These are phyloP conservation scores for Caenorhabditis inopinata DNA, from an alignment of 1,140 invertebrate species.

Conservation along the genomic window DNA sequence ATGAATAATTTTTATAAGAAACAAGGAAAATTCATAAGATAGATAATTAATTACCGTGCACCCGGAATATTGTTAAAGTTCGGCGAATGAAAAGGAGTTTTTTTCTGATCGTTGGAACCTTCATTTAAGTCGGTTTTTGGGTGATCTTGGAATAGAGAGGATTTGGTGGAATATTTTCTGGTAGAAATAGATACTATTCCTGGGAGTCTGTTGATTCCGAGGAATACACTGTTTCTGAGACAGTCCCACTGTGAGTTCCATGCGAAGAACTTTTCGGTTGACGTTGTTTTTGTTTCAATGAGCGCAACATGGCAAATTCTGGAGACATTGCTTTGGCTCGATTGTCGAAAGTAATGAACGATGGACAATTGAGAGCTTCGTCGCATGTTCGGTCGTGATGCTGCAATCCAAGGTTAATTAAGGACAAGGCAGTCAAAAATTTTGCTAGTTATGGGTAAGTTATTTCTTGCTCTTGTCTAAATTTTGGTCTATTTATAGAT, in stretches of 20 bases:
- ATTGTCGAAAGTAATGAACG: conserved; percentile 50
- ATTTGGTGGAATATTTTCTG: background rate
- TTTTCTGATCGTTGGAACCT: background rate
- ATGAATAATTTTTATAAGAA: background rate
- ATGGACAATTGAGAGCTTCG: conserved; percentile 48
- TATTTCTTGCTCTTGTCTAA: no score
- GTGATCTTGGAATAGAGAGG: background rate
- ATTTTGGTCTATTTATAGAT: no score
- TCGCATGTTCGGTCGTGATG: conserved; percentile 47
- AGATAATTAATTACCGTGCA: conserved; percentile 5
- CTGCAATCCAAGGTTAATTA: background rate
- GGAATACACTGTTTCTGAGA: background rate
- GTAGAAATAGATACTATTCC: background rate
- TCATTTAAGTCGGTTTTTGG: background rate
- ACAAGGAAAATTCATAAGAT: background rate
- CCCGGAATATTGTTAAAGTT: conserved; percentile 38
- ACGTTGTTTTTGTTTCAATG: conserved; percentile 5
- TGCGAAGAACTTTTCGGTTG: background rate
- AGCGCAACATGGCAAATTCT: conserved; percentile 22
- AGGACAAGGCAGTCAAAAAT: no score
- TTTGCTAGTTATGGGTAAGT: no score
- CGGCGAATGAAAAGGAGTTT: background rate
- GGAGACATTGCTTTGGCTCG: conserved; percentile 49
- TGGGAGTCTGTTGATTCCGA: conserved; percentile 19
- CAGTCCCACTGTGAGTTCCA: background rate